Evolutionary conservation across 2,113 vertebrate species (phyloP), one percentile per base, ranked within the genome.

Genomic region (Mormyrus iriodes): DNA sequence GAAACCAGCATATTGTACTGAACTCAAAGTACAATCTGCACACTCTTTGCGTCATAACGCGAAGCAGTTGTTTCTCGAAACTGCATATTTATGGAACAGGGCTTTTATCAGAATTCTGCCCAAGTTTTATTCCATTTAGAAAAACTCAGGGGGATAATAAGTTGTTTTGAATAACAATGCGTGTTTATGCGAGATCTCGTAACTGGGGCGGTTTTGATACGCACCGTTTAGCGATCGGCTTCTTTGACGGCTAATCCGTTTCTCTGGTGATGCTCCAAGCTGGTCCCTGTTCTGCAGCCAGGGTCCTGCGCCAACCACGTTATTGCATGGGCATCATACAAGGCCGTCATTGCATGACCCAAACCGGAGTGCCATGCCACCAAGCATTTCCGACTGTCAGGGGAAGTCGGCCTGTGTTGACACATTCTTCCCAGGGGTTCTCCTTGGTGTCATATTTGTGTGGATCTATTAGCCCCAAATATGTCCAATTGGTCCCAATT

Each of bases 171-270:
- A 42, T 58, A 58, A 61, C 42, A 86, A 53, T 53, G 42, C 13
- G 86, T 87, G n/a, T 87, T 87, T 87, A 87, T 55, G 86, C 2
- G 10, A 58, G 39, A 55, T 87, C 51, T 52, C 35, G 27, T 87
- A 46, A 61, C 86, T 44, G 15, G 86, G 53, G 35, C 86, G 19
- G 35, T 87, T 87, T 44, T 13, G 53, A 24, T 87, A 44, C 21
- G 21, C 52, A 5, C 15, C 53, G 19, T 61, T 58, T 58, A 87
- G 58, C 42, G 15, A 35, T 53, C 27, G 27, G 48, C 51, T 55
- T 31, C 24, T 53, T 52, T 39, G 51, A 61, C 39, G 10, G 35
- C 53, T 87, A 65, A 87, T 87, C 86, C 86, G 9, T 87, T 46
- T 61, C 8, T 65, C 21, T 87, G 86, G 86, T 87, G 55, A 10